A percentile compares a stretch with the other conserved stretches of the same genome.
phyloP scores from a whole-genome alignment of 2,797 vertebrate genomes.

The Borostomias antarcticus region DNA sequence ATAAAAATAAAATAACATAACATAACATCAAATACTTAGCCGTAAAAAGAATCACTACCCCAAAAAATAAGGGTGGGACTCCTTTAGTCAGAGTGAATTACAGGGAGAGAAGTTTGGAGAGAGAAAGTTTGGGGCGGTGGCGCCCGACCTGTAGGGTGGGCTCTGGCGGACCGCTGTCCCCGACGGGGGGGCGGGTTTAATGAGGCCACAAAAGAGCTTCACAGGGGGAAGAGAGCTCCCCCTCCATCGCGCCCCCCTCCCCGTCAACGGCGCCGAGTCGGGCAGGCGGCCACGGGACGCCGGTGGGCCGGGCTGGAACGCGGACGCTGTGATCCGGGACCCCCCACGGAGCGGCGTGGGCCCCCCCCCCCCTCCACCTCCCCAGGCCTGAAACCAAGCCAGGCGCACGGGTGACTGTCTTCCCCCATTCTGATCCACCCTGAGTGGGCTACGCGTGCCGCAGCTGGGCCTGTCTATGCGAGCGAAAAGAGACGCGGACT shows the following conservation, averaged over 20 bases:
- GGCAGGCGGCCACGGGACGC: constrained; percentile 19
- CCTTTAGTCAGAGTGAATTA: too few relatives aligned
- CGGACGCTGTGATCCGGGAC: constrained; percentile 34
- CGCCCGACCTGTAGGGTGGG: background rate
- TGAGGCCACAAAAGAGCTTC: constrained; percentile 50
- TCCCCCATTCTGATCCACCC: constrained; percentile 17
- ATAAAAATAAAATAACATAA: too few relatives aligned
- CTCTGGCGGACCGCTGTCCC: constrained; percentile 21
- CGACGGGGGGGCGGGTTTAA: constrained; percentile 66
- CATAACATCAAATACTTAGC: too few relatives aligned
- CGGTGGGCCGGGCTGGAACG: constrained; percentile 41
- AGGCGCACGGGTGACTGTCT: constrained; percentile 39
- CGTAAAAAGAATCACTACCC: too few relatives aligned
- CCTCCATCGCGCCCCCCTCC: background rate
- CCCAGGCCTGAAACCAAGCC: constrained; percentile 26
- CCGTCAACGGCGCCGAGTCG: constrained; percentile 28
- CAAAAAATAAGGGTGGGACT: too few relatives aligned
- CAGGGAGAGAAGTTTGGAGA: too few relatives aligned
- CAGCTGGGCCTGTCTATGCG: constrained; percentile 32
- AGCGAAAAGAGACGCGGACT: background rate
- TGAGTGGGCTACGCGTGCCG: constrained; percentile 27
- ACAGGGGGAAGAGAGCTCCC: constrained; percentile 9
- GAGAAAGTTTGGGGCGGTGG: background rate
- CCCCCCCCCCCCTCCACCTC: background rate
- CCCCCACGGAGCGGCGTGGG: constrained; percentile 34